These are phyloP conservation scores for Cloeon dipterum DNA, from an alignment of 2,888 invertebrate species.

Conservation along the genomic window DNA sequence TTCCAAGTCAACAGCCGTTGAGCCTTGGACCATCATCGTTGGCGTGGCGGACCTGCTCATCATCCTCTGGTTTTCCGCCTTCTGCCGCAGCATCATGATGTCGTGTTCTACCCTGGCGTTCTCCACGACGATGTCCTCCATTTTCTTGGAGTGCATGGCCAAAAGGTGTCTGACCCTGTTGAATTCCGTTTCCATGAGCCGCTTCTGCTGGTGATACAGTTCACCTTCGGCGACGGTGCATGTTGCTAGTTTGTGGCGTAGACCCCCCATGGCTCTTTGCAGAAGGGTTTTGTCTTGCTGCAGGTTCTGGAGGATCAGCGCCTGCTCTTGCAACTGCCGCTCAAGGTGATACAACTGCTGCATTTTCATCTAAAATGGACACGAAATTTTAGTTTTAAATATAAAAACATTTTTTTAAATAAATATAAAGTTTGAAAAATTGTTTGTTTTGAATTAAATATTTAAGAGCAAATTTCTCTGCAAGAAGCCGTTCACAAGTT, in stretches of 20 bases:
- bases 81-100: constrained; percentile 59
- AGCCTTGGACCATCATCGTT: constrained; percentile 20
- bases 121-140: constrained; percentile 79
- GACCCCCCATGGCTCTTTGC: constrained; percentile 38
- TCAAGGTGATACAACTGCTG: constrained; percentile 51
- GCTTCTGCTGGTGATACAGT: constrained; percentile 42
- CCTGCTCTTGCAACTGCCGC: constrained; percentile 49
- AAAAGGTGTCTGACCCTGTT: constrained; percentile 64
- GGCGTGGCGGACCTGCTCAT: constrained; percentile 14
- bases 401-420: neutral
- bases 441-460: no score
- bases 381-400: neutral
- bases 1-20: constrained; percentile 13
- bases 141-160: constrained; percentile 79
- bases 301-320: constrained; percentile 42
- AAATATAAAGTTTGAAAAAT: no score
- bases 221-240: constrained; percentile 28
- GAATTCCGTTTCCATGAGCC: constrained; percentile 50
- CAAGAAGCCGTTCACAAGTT: no score
- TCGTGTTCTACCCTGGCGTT: constrained; percentile 77
- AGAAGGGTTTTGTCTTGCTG: constrained; percentile 54
- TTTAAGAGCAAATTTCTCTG: no score
- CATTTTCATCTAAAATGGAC: constrained; percentile 36
- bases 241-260: constrained; percentile 35
- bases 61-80: constrained; percentile 46